These are phyloP conservation scores for Heteromyza rotundicornis DNA, from an alignment of 2,888 invertebrate genomes.

Conservation along the genomic window DNA sequence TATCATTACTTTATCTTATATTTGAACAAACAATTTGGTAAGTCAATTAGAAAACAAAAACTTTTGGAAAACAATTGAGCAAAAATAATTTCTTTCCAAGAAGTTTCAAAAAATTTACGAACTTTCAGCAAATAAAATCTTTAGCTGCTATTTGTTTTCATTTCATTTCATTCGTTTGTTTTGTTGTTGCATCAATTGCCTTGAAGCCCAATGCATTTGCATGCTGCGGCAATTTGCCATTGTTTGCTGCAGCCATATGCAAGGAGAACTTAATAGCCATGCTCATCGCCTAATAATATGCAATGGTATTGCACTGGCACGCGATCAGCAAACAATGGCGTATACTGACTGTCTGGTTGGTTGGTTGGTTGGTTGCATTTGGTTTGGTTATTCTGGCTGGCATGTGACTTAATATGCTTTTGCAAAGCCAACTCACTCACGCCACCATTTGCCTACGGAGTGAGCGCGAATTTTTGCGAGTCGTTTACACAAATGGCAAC, in stretches of 20 bases:
- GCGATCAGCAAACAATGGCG: conserved; percentile 1
- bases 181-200: not conserved
- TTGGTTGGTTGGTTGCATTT: too few relatives aligned
- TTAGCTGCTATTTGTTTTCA: too few relatives aligned
- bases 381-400: too few relatives aligned
- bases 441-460: too few relatives aligned
- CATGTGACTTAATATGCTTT: not conserved
- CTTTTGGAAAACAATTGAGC: too few relatives aligned
- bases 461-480: conserved; percentile 43
- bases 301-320: conserved; percentile 16
- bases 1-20: too few relatives aligned
- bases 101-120: not conserved
- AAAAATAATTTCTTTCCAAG: too few relatives aligned
- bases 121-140: not conserved
- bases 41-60: too few relatives aligned
- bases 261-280: not conserved
- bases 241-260: not conserved
- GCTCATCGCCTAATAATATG: conserved; percentile 21
- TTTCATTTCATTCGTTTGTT: too few relatives aligned
- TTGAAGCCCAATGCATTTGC: not conserved
- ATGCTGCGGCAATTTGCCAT: not conserved
- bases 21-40: too few relatives aligned
- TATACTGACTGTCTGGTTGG: too few relatives aligned
- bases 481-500: conserved; percentile 53
- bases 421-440: too few relatives aligned